Base-by-base conservation (phyloP, 2,113 vertebrate genomes). In the Suricata suricatta region DNA sequence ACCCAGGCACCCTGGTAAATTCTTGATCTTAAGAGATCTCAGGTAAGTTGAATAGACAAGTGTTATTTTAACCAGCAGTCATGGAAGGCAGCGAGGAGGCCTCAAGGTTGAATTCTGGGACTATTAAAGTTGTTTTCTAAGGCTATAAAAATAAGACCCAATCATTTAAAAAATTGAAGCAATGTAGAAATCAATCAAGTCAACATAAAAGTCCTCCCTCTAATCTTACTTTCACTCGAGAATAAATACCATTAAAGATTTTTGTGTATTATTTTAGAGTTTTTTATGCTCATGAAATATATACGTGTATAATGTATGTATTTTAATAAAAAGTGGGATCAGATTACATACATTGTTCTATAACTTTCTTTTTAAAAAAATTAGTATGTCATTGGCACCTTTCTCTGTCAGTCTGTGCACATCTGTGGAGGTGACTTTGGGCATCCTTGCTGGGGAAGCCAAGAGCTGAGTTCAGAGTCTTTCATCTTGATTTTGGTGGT, bases 121-220 rank as follows among this genome's bases (percentile, higher is more conserved):
- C 52, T 41, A 60, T 33, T 68, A 33, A 89, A 90, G 69, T 47
- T 95, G 17, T 16, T 86, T 92, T 85, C 17, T 60, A 60, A 95
- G 69, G 92, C 81, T 95, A 82, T 93, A 85, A 96, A 97, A 88
- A 94, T 63, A 93, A 76, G 41, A 50, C 4, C 50, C 14, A 85
- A 69, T 93, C 82, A 90, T 80, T 60, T 63, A 38, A 77, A 79
- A 79, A 71, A 83, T 81, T 27, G 11, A 81, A 68, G 77, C 54
- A 89, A 79, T 31, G 64, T 8, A 81, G 38, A 81, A 90, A 47
- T 71, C 33, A 90, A 95, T 71, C 44, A 82, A 77, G 27, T 88
- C 54, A 69, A 66, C 88, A 41, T 31, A 63, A 31, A 72, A 93
- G 17, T 23, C 35, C 33, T 71, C 11, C 33, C 25, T 94, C 33